These are phyloP conservation scores for Abscondita cerata DNA, from an alignment of 2,888 invertebrate genomes.

Conservation along the genomic window DNA sequence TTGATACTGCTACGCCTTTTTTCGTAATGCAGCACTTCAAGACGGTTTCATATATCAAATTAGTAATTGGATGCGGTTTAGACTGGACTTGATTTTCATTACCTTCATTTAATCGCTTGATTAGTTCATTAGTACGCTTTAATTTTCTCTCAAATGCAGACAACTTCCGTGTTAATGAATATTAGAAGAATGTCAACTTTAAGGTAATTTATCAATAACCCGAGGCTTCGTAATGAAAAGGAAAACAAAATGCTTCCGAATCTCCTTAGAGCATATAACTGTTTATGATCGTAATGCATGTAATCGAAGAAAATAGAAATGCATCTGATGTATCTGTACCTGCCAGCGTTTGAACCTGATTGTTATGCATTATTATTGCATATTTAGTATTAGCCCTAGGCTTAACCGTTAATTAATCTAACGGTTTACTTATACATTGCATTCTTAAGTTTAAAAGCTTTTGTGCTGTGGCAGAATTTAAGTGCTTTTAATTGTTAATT, in stretches of 20 bases:
- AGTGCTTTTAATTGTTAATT: too few relatives aligned
- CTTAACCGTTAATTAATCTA: not conserved
- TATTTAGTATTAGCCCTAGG: not conserved
- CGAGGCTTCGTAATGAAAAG: not conserved
- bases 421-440: conserved; percentile 1
- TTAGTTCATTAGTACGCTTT: conserved; percentile 22
- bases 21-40: not conserved
- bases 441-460: not conserved
- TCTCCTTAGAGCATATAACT: not conserved
- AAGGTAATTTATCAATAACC: too few relatives aligned
- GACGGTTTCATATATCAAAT: conserved; percentile 16
- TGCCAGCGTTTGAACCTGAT: not conserved
- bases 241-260: conserved; percentile 4
- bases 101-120: conserved; percentile 6
- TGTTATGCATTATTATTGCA: conserved; percentile 8
- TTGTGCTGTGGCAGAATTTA: too few relatives aligned
- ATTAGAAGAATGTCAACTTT: too few relatives aligned
- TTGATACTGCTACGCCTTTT: too few relatives aligned
- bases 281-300: not conserved
- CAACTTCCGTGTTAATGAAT: too few relatives aligned
- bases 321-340: conserved; percentile 7
- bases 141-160: conserved; percentile 16
- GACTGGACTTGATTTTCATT: conserved; percentile 17
- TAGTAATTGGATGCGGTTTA: conserved; percentile 21
- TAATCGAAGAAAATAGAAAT: conserved; percentile 1